These are phyloP conservation scores for Xenopus laevis DNA, from an alignment of 2,113 vertebrate genomes.

Conservation along the genomic window DNA sequence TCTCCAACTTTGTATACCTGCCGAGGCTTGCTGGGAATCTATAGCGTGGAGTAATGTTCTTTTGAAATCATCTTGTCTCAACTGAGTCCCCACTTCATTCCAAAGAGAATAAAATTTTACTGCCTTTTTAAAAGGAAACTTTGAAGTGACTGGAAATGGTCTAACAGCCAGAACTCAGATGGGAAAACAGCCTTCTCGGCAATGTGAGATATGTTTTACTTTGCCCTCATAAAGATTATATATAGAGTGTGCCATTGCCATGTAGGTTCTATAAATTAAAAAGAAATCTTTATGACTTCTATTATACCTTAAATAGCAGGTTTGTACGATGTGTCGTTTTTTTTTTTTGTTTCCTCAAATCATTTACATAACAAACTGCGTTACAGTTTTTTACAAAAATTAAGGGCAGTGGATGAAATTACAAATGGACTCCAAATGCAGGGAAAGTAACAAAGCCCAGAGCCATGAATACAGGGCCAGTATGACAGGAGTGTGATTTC, in stretches of 20 bases:
- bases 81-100: background rate
- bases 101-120: constrained; percentile 4
- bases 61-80: background rate
- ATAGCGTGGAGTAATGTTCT: background rate
- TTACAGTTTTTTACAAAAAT: too few relatives aligned
- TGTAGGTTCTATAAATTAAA: constrained; percentile 10
- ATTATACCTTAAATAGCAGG: background rate
- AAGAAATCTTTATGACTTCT: background rate
- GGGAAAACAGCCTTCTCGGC: background rate
- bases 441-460: too few relatives aligned
- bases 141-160: background rate
- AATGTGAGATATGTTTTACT: background rate
- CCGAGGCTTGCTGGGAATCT: background rate
- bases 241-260: background rate
- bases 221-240: background rate
- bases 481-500: too few relatives aligned
- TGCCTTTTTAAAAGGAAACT: constrained; percentile 11
- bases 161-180: background rate
- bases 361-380: too few relatives aligned
- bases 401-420: too few relatives aligned
- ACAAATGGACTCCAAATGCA: too few relatives aligned
- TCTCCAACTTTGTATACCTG: background rate
- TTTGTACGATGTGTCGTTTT: background rate
- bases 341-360: too few relatives aligned
- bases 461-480: too few relatives aligned